Evolutionary conservation across 2,113 vertebrate genomes (phyloP).

Genomic region (Xiphophorus maculatus): DNA sequence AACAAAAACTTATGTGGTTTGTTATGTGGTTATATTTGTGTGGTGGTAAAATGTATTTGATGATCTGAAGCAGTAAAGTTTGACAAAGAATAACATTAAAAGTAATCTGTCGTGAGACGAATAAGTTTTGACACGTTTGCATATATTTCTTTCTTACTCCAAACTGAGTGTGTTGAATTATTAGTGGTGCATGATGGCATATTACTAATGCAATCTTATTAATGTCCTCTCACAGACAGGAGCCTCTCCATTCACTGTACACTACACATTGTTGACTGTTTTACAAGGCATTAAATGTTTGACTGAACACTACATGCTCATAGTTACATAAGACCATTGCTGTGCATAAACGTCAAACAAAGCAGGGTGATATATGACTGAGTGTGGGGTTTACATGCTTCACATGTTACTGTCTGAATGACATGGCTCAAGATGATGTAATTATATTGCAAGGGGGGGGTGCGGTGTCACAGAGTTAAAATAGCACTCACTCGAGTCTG

Average conservation of each 20-base stretch:
- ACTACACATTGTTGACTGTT: slow-evolving; percentile 67
- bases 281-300: slow-evolving; percentile 76
- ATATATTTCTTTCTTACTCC: background rate
- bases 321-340: slow-evolving; percentile 67
- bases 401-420: slow-evolving; percentile 71
- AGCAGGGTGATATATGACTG: slow-evolving; percentile 75
- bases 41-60: background rate
- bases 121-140: background rate
- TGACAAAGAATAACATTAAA: background rate
- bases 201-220: slow-evolving; percentile 32
- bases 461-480: slow-evolving; percentile 49
- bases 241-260: slow-evolving; percentile 54
- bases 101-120: background rate
- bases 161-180: slow-evolving; percentile 38
- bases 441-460: slow-evolving; percentile 62
- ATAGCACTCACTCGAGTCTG: slow-evolving; percentile 47
- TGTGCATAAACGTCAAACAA: slow-evolving; percentile 79
- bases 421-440: slow-evolving; percentile 73
- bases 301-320: slow-evolving; percentile 70
- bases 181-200: slow-evolving; percentile 31
- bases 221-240: slow-evolving; percentile 31
- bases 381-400: slow-evolving; percentile 70
- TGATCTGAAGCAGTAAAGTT: background rate
- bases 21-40: background rate
- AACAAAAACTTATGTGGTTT: background rate